Percentiles rank a stretch among this genome's conserved stretches.
Evolutionary conservation across 2,888 invertebrate species (phyloP).

Genomic region (Alentia gelatinosa): DNA sequence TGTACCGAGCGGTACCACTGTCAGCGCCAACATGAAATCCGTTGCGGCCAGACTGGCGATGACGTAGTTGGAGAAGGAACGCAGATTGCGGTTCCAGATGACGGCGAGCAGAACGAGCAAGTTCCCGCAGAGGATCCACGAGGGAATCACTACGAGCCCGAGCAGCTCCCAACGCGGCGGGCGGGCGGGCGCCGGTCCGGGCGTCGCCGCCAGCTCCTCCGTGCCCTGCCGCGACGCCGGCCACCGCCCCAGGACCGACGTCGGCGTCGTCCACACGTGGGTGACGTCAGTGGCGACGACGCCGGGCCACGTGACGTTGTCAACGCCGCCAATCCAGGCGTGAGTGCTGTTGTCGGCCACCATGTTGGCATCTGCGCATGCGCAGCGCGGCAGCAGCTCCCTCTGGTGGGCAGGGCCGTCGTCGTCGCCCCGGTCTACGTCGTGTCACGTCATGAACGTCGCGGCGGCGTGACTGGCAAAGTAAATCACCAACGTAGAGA

Average conservation of each 20-base stretch:
- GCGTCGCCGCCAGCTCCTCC: not conserved
- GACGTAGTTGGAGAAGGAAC: constrained; percentile 66
- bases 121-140: constrained; percentile 64
- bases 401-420: not conserved
- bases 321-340: not conserved
- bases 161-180: constrained; percentile 57
- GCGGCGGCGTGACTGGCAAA: too few species aligned
- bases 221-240: not conserved
- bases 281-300: not conserved
- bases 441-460: not conserved
- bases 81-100: constrained; percentile 59
- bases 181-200: not conserved
- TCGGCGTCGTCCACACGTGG: not conserved
- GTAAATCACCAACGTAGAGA: too few species aligned
- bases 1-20: constrained; percentile 65
- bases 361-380: not conserved
- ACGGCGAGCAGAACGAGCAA: constrained; percentile 64
- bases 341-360: not conserved
- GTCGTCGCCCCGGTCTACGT: not conserved
- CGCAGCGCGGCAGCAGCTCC: not conserved
- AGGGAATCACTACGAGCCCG: constrained; percentile 59
- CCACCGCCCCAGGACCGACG: not conserved
- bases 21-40: constrained; percentile 64
- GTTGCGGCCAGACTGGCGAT: constrained; percentile 66
- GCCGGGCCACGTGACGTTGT: not conserved